A percentile compares a stretch with the other conserved stretches of the same genome.
Conservation (phyloP, 2,113 vertebrate genomes). For the Cinclus mexicanus region DNA sequence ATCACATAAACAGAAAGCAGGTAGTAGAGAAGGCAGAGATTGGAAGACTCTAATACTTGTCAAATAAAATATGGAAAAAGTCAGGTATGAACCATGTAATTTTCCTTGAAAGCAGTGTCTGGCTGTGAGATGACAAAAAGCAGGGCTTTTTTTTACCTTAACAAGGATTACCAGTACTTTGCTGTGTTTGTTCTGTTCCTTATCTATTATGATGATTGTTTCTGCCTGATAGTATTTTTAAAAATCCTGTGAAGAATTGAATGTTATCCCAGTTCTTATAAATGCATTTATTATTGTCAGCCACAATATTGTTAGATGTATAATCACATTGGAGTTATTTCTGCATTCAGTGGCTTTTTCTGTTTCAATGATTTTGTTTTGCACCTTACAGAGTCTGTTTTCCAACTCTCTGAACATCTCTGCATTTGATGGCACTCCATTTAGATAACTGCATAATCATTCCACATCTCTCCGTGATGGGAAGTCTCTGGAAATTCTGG, state of each 20-base stretch:
- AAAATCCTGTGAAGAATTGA: not conserved
- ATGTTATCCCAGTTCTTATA: not conserved
- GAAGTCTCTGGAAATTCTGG: not conserved
- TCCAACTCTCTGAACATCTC: not conserved
- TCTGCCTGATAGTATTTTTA: not conserved
- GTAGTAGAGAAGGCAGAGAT: not conserved
- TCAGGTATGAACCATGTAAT: not conserved
- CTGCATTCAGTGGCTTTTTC: not conserved
- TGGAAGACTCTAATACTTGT: not conserved
- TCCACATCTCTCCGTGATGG: not conserved
- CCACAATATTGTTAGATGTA: not conserved
- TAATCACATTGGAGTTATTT: not conserved
- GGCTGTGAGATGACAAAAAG: not conserved
- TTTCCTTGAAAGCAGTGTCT: constrained; percentile 27
- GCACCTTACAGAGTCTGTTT: not conserved
- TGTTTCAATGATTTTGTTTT: not conserved
- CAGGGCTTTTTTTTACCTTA: not conserved
- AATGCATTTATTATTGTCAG: not conserved
- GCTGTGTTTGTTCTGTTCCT: not conserved
- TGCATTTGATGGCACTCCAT: not conserved
- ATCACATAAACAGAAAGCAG: not conserved
- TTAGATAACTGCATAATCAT: not conserved
- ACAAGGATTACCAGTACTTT: not conserved
- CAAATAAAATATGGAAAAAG: not conserved
- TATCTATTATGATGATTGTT: not conserved